Evolutionary conservation across 1,140 invertebrate genomes (phyloP), one percentile per base, ranked within the genome.

Genomic region (Drosophila bipectinata): DNA sequence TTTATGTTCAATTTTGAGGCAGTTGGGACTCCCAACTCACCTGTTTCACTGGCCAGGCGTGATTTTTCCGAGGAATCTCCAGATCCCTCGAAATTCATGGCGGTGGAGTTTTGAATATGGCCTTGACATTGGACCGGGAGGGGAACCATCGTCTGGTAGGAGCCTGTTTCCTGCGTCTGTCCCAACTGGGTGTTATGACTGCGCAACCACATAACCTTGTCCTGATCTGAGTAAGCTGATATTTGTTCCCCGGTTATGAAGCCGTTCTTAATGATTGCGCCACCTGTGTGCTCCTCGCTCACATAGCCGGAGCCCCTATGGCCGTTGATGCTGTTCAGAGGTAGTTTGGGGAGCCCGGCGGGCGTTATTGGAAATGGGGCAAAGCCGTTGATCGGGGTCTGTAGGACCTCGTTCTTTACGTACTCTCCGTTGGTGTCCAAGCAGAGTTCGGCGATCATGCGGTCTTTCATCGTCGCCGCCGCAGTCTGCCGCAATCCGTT

Each of bases 371-470:
- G 15, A 18, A 41, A 14, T 68, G 48, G 30, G 6, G 28, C 26
- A 9, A 9, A 15, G 2, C 67, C 69, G 34, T 72, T 68, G 7
- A 59, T 3, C 2, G n/a, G 51, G 4, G 24, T 39, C 15, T 18
- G 71, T 4, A 74, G 24, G 8, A 28, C 30, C 12, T 32, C 37
- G 7, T 64, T 74, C n/a, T 12, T 44, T 3, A 75, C 72, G 30
- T 75, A 75, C 12, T 58, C 72, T 0, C 60, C 72, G 10, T 66
- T 75, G 18, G 48, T 52, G 41, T 75, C 54, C n/a, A 75, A 39
- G 30, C 68, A 60, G 10, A 72, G 39, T 18, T 72, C 68, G 1
- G 68, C 55, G n/a, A 60, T 12, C 9, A 10, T 48, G n/a, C 21
- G 18, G 1, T 32, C 10, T 0, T 28, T 24, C 9, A 21, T 4